phyloP scores from a whole-genome alignment of 2,888 invertebrate species.

The Agonum fuliginosum region DNA sequence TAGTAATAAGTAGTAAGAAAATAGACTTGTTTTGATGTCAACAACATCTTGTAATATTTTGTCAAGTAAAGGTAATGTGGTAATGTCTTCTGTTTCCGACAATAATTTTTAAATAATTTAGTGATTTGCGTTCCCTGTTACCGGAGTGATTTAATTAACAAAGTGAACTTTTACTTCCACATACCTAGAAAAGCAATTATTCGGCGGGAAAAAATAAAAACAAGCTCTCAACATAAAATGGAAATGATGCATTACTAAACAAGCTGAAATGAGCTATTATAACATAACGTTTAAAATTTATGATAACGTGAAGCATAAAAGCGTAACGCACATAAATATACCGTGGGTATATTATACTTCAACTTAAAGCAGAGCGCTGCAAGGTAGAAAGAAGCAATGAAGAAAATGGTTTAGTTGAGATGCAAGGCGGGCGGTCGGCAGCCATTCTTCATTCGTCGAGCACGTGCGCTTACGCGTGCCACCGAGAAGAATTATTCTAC shows the following conservation, averaged over 20 bases:
- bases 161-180: neutral
- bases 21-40: too few relatives aligned
- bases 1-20: too few relatives aligned
- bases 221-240: conserved; percentile 6
- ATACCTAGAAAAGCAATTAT: conserved; percentile 34
- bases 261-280: conserved; percentile 29
- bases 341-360: conserved; percentile 37
- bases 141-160: conserved; percentile 5
- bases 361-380: neutral
- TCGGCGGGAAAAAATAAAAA: conserved; percentile 24
- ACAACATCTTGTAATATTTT: too few relatives aligned
- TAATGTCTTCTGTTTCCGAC: too few relatives aligned
- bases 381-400: neutral
- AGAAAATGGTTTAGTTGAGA: conserved; percentile 6
- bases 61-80: too few relatives aligned
- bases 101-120: neutral
- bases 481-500: neutral
- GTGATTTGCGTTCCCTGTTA: too few relatives aligned
- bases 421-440: conserved; percentile 22
- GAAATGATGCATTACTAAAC: conserved; percentile 37
- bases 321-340: conserved; percentile 46
- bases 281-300: conserved; percentile 43
- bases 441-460: conserved; percentile 24
- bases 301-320: conserved; percentile 36
- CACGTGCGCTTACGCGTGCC: conserved; percentile 15